Evolutionary conservation across 2,797 vertebrate species (phyloP).

Genomic region (Astyanax mexicanus): DNA sequence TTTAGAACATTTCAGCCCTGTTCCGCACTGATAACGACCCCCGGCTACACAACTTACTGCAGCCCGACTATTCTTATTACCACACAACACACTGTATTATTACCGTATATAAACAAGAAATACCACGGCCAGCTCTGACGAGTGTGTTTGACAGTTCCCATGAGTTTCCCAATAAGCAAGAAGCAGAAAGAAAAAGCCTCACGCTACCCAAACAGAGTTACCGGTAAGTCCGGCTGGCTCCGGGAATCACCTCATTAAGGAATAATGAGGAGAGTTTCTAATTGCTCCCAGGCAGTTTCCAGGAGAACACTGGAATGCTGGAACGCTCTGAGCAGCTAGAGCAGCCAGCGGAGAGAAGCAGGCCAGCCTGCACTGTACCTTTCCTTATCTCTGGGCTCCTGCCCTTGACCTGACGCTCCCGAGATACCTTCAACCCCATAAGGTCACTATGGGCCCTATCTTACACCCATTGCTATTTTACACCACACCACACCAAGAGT

Average conservation of each 20-base stretch:
- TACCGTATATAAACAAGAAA: background rate
- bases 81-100: background rate
- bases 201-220: conserved; percentile 22
- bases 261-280: conserved; percentile 46
- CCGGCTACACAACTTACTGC: no score
- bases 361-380: background rate
- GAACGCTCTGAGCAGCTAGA: conserved; percentile 4
- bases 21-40: background rate
- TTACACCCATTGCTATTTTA: no score
- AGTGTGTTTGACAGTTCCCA: conserved; percentile 9
- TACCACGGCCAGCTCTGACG: background rate
- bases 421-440: conserved; percentile 12
- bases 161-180: background rate
- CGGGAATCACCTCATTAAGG: conserved; percentile 49
- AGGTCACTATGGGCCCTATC: no score
- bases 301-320: conserved; percentile 26
- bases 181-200: no score
- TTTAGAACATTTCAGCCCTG: no score
- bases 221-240: conserved; percentile 28
- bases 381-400: no score
- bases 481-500: no score
- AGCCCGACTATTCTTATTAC: background rate
- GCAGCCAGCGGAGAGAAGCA: conserved; percentile 20
- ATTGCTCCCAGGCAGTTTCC: conserved; percentile 41
- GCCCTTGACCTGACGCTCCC: background rate